A percentile compares a stretch with the other conserved stretches of the same genome.
phyloP scores from a whole-genome alignment of 2,888 invertebrate genomes.

The Drosophila demipolita region DNA sequence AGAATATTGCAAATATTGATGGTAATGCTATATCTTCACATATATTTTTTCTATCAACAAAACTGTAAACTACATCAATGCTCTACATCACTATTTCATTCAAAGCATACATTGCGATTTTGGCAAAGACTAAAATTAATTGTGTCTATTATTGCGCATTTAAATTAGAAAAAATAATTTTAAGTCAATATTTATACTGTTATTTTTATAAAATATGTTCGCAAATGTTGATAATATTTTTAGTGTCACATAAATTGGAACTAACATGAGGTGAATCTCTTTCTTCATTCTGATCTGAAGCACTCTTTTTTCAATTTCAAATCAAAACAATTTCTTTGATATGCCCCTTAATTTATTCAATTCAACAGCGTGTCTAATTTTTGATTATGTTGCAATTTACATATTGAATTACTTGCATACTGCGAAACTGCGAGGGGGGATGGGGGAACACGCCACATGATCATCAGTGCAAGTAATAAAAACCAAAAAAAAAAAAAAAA shows the following conservation, averaged over 20 bases:
- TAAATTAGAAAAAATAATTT: background rate
- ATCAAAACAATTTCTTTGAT: constrained; percentile 1
- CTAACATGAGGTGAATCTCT: background rate
- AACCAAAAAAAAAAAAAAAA: constrained; percentile 28
- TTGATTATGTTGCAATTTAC: constrained; percentile 82
- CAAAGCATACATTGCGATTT: no score
- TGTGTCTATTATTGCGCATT: no score
- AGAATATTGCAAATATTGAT: no score
- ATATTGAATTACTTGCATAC: constrained; percentile 76
- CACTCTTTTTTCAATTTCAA: constrained; percentile 6
- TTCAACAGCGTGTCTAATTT: constrained; percentile 75
- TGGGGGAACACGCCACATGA: constrained; percentile 31
- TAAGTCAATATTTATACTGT: background rate
- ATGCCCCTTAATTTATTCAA: constrained; percentile 5
- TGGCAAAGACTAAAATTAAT: no score
- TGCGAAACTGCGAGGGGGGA: constrained; percentile 35
- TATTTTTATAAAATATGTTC: background rate
- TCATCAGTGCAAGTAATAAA: constrained; percentile 34
- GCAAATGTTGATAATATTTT: background rate
- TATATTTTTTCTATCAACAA: no score
- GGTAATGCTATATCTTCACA: no score
- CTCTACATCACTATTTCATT: no score
- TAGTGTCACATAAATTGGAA: background rate
- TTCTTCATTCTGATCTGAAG: no score
- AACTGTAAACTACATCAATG: no score